Conservation (phyloP, 2,797 vertebrate species). For the Arnoldichthys spilopterus region DNA sequence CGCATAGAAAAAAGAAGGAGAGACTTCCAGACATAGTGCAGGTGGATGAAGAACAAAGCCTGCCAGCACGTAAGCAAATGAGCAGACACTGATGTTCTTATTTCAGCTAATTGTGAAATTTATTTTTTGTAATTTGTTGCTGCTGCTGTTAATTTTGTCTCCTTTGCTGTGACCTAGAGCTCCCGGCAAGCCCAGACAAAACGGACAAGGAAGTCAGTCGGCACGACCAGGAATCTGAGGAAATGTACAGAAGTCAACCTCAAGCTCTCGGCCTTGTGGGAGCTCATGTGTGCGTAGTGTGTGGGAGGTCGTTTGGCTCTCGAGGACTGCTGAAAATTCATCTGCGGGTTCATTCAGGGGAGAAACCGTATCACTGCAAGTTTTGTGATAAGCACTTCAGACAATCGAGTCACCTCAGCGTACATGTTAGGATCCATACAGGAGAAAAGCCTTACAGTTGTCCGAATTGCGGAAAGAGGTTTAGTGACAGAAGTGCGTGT, state of each 20-base stretch:
- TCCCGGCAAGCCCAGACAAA: conserved; percentile 15
- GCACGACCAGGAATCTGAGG: conserved; percentile 38
- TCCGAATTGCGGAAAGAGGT: conserved; percentile 54
- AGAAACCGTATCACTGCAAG: conserved; percentile 56
- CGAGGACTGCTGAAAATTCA: conserved; percentile 54
- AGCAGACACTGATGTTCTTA: neutral
- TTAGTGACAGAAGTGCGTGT: conserved; percentile 54
- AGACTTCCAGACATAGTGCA: conserved; percentile 23
- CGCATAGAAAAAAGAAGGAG: conserved; percentile 35
- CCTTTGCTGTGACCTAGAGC: conserved; percentile 34
- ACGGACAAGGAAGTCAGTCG: conserved; percentile 33
- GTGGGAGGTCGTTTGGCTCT: conserved; percentile 46
- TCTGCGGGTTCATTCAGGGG: conserved; percentile 56
- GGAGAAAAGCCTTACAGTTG: conserved; percentile 59
- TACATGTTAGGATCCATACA: conserved; percentile 56
- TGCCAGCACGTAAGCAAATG: conserved; percentile 40
- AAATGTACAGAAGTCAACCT: conserved; percentile 20
- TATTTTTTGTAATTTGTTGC: neutral
- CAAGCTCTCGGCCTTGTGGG: conserved; percentile 10
- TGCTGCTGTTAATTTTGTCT: neutral
- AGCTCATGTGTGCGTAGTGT: conserved; percentile 44
- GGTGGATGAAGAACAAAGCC: conserved; percentile 44
- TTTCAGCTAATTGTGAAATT: neutral
- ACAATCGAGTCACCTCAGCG: conserved; percentile 56
- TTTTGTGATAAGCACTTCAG: conserved; percentile 59